phyloP scores from a whole-genome alignment of 2,888 invertebrate species.

The Meloe dianella region DNA sequence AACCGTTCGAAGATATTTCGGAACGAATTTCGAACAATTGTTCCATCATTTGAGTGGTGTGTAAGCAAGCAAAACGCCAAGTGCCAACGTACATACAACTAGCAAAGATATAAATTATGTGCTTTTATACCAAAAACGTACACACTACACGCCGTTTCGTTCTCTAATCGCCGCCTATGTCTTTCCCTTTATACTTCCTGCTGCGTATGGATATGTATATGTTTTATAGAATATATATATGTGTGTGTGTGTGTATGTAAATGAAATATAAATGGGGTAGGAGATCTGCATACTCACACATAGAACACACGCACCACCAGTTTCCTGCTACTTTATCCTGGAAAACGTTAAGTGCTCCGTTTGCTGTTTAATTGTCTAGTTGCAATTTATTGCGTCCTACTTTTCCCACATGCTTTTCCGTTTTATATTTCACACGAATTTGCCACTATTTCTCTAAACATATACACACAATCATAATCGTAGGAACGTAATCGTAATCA shows the following conservation, averaged over 20 bases:
- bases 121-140: slow-evolving; percentile 39
- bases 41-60: slow-evolving; percentile 26
- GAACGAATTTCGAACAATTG: background rate
- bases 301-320: slow-evolving; percentile 25
- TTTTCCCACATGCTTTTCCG: slow-evolving; percentile 38
- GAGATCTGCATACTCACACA: background rate
- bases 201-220: slow-evolving; percentile 23
- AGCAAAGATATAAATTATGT: slow-evolving; percentile 43
- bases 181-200: slow-evolving; percentile 16
- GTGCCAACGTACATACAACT: slow-evolving; percentile 36
- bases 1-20: background rate
- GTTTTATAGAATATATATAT: slow-evolving; percentile 8
- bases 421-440: slow-evolving; percentile 27
- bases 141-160: slow-evolving; percentile 32
- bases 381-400: slow-evolving; percentile 44
- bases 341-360: slow-evolving; percentile 45
- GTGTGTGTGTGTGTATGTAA: slow-evolving; percentile 19
- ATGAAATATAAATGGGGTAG: background rate
- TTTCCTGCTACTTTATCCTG: slow-evolving; percentile 44
- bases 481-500: background rate
- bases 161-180: slow-evolving; percentile 3
- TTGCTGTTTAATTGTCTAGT: slow-evolving; percentile 50
- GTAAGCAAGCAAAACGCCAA: slow-evolving; percentile 28
- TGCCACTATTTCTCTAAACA: background rate
- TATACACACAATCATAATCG: slow-evolving; percentile 7